Percentiles rank a stretch among this genome's conserved stretches.
Conservation (phyloP, 2,113 vertebrate species). For the Catharus minimus region DNA sequence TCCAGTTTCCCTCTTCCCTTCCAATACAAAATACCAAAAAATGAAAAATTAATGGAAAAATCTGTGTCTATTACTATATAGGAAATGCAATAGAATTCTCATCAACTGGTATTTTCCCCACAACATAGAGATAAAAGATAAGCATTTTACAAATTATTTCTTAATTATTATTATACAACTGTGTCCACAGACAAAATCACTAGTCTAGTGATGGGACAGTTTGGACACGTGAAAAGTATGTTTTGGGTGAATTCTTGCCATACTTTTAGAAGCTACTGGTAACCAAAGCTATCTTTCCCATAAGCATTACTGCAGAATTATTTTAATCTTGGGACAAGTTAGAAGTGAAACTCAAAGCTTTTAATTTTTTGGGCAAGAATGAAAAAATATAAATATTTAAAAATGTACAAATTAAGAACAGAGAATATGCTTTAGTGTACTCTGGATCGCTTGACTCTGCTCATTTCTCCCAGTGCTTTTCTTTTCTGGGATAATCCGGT, state of each 20-base stretch:
- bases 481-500: conserved; percentile 83
- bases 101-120: neutral
- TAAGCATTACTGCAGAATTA: neutral
- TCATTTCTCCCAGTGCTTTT: conserved; percentile 77
- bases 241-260: neutral
- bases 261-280: neutral
- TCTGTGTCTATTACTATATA: neutral
- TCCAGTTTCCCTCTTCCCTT: fast-evolving
- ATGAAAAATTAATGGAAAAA: neutral
- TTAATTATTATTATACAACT: neutral
- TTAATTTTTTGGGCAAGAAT: conserved; percentile 25
- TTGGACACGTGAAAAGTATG: neutral
- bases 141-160: neutral
- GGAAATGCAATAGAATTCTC: neutral
- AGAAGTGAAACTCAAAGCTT: neutral
- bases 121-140: neutral
- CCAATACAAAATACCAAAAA: neutral
- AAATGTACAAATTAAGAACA: neutral
- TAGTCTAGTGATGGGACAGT: neutral
- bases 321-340: conserved; percentile 10
- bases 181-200: neutral
- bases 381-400: conserved; percentile 52
- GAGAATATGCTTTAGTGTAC: conserved; percentile 61
- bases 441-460: conserved; percentile 79
- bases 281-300: neutral